Base-by-base conservation (phyloP, 2,888 invertebrate species). In the Apamea sordens region DNA sequence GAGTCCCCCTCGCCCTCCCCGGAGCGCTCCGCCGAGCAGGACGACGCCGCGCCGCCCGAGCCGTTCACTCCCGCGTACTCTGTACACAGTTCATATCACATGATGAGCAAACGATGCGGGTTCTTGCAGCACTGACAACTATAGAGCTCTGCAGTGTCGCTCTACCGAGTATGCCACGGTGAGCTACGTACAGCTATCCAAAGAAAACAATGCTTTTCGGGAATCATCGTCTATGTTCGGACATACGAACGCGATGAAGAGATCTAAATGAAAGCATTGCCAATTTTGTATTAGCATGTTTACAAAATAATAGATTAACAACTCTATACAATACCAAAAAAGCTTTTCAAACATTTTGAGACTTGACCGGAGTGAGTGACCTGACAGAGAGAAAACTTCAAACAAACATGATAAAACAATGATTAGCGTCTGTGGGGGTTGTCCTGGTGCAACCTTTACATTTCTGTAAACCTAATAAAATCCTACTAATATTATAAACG, bases 1-100 rank as follows among this genome's bases (percentile, higher is more conserved):
- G 84, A 88, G 28, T 86, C 90, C 0, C 53, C 73, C 36, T 59
- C 74, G 8, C 6, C 21, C 24, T 32, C 32, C n/a, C n/a, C n/a
- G n/a, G 84, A 83, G 50, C 72, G 75, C 74, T 74, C 86, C 73
- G 84, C 84, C 32, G 72, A 85, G 73, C 88, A 84, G 53, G 71
- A 75, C 65, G 88, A 88, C 32, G 70, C 79, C 24, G 83, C 75
- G n/a, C 50, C 76, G 0, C 41, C 59, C 13, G 74, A 77, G 2
- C 76, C 81, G 70, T 83, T 76, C 47, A 72, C 69, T 10, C 41
- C 56, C 73, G 7, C 50, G 76, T 83, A 73, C 76, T 85, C 79
- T 84, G 77, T 2, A 65, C 84, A 44, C 32, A 36, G 11, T 41
- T 15, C 7, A 2, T n/a, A n/a, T n/a, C 41, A 8, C 15, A 24